These are phyloP conservation scores for Hiodon alosoides DNA, from an alignment of 2,113 vertebrate genomes.

Conservation along the genomic window DNA sequence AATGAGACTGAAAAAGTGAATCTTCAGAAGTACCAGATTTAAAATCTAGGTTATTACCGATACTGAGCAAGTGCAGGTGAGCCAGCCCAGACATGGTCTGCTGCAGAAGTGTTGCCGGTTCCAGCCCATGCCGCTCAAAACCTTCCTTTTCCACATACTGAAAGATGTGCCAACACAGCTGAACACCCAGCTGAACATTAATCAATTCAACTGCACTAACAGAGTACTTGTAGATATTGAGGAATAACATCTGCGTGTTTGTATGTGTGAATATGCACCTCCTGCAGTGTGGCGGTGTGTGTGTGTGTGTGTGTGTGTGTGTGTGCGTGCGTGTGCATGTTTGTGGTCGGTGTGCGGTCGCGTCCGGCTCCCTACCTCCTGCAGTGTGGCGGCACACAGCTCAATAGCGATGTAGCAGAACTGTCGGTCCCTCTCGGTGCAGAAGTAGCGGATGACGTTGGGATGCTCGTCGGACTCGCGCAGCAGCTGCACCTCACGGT, in stretches of 20 bases:
- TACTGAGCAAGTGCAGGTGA: constrained; percentile 92
- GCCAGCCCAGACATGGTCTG: constrained; percentile 90
- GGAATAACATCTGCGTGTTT: too few species aligned
- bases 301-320: too few species aligned
- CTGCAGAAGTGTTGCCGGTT: constrained; percentile 81
- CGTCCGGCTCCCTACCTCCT: constrained; percentile 68
- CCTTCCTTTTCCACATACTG: constrained; percentile 90
- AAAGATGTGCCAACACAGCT: not conserved
- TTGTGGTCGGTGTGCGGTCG: too few species aligned
- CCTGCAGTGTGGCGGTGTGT: too few species aligned
- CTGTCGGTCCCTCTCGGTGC: constrained; percentile 90
- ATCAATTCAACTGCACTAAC: too few species aligned
- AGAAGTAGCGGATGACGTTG: constrained; percentile 96
- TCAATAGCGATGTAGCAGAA: constrained; percentile 98
- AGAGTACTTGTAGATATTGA: too few species aligned
- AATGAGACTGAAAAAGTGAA: too few species aligned
- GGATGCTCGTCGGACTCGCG: constrained; percentile 93
- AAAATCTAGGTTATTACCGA: constrained; percentile 63
- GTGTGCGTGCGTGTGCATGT: too few species aligned
- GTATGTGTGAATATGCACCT: too few species aligned
- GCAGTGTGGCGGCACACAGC: constrained; percentile 84
- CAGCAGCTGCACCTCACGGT: constrained; percentile 89
- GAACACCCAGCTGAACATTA: not conserved
- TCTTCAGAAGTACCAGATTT: not conserved
- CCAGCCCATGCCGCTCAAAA: constrained; percentile 78